Conservation (phyloP, 2,113 vertebrate species). For the Oryzias javanicus region DNA sequence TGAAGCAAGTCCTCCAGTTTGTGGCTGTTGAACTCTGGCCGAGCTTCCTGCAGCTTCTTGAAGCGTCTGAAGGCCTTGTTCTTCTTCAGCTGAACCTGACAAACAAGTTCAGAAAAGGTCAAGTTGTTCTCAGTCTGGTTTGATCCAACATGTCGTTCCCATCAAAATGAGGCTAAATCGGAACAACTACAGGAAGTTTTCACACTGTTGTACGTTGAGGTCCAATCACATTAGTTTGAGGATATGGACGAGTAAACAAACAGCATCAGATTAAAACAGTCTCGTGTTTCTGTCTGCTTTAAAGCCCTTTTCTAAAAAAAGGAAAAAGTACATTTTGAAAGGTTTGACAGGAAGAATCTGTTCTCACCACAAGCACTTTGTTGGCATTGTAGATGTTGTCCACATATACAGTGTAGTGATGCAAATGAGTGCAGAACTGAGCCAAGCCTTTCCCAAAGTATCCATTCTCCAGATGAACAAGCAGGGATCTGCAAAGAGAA, state of each 20-base stretch:
- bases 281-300: too few relatives aligned
- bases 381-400: conserved; percentile 81
- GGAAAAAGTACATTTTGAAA: too few relatives aligned
- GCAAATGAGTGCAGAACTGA: conserved; percentile 79
- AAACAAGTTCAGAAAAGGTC: conserved; percentile 5
- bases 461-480: conserved; percentile 80
- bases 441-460: conserved; percentile 75
- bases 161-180: too few relatives aligned
- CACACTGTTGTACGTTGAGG: too few relatives aligned
- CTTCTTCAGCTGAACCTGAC: conserved; percentile 84
- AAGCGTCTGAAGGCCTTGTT: conserved; percentile 87
- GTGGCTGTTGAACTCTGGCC: conserved; percentile 82
- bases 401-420: conserved; percentile 75
- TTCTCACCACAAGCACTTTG: conserved; percentile 80
- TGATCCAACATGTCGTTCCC: neutral
- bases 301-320: too few relatives aligned
- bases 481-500: conserved; percentile 60
- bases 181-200: neutral
- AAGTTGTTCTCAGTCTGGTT: neutral
- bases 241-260: too few relatives aligned
- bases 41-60: conserved; percentile 88
- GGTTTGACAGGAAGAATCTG: neutral
- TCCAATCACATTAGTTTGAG: too few relatives aligned
- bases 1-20: conserved; percentile 86
- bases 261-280: too few relatives aligned